phyloP scores from a whole-genome alignment of 2,888 invertebrate genomes.

The Gasteruption jaculator region DNA sequence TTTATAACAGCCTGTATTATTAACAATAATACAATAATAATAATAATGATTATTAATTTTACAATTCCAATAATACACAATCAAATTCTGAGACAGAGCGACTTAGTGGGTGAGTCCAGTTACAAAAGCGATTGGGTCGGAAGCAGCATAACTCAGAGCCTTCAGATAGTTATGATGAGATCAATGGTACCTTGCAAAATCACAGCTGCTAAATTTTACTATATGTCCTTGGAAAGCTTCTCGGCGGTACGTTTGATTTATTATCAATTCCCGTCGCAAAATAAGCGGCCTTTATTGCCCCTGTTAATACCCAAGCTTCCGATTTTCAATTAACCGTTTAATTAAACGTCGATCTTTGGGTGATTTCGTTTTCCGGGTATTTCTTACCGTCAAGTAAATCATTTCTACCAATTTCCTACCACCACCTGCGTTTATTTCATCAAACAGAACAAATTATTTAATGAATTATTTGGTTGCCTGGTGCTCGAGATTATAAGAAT shows the following conservation, averaged over 20 bases:
- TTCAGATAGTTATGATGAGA: conserved; percentile 36
- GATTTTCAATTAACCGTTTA: background rate
- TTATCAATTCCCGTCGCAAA: background rate
- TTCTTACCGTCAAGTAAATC: no score
- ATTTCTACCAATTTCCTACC: no score
- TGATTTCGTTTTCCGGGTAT: background rate
- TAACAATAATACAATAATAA: no score
- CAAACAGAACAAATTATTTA: no score
- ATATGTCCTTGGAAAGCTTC: conserved; percentile 39
- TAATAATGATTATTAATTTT: no score
- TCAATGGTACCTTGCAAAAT: conserved; percentile 33
- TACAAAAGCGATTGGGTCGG: conserved; percentile 35
- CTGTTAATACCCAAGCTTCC: background rate
- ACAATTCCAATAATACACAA: no score
- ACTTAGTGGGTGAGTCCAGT: conserved; percentile 29
- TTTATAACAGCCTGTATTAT: no score
- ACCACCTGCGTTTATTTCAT: no score
- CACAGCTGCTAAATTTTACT: conserved; percentile 42
- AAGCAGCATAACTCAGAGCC: conserved; percentile 20
- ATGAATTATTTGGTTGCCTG: no score
- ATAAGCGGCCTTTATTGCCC: no score
- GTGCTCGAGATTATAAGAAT: no score
- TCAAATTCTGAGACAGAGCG: conserved; percentile 36
- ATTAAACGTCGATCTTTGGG: background rate
- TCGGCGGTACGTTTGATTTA: conserved; percentile 28